Percentiles rank a stretch among this genome's conserved stretches.
These are phyloP conservation scores for Ailuropoda melanoleuca DNA, from an alignment of 2,113 vertebrate genomes.

Conservation along the genomic window DNA sequence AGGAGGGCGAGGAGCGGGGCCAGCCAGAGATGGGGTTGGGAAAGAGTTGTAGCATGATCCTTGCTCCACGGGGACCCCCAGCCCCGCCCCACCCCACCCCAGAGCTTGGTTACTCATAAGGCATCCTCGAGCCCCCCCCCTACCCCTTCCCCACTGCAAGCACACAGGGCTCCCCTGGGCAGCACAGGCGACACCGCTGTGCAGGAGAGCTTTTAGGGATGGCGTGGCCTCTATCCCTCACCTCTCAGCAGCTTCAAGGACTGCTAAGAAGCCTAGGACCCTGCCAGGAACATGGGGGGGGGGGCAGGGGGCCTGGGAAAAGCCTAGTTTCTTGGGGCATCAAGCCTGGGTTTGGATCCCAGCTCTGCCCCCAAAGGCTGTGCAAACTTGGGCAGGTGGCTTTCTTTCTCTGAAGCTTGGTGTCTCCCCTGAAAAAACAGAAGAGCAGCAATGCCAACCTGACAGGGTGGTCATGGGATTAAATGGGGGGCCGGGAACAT, in stretches of 20 bases:
- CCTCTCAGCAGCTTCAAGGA: not conserved
- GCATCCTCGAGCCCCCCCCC: not conserved
- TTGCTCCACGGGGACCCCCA: not conserved
- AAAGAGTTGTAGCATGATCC: not conserved
- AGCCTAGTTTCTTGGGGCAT: not conserved
- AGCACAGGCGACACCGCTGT: not conserved
- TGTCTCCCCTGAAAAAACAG: no score
- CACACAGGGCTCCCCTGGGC: not conserved
- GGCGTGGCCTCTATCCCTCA: rapidly evolving
- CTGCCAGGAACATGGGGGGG: not conserved
- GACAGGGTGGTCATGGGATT: no score
- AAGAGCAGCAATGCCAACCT: not conserved
- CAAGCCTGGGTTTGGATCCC: not conserved
- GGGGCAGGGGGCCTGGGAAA: not conserved
- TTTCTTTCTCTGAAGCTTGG: not conserved
- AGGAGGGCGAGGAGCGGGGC: no score
- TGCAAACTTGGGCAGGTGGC: not conserved
- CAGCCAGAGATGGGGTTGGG: not conserved
- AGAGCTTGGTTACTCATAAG: not conserved
- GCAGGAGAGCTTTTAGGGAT: not conserved
- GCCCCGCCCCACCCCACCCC: not conserved
- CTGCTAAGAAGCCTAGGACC: not conserved
- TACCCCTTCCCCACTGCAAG: not conserved
- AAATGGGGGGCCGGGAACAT: not conserved
- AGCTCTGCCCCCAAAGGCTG: not conserved